Percentiles rank a stretch among this genome's conserved stretches.
Conservation (phyloP, 2,113 vertebrate species). For the Ranitomeya variabilis region DNA sequence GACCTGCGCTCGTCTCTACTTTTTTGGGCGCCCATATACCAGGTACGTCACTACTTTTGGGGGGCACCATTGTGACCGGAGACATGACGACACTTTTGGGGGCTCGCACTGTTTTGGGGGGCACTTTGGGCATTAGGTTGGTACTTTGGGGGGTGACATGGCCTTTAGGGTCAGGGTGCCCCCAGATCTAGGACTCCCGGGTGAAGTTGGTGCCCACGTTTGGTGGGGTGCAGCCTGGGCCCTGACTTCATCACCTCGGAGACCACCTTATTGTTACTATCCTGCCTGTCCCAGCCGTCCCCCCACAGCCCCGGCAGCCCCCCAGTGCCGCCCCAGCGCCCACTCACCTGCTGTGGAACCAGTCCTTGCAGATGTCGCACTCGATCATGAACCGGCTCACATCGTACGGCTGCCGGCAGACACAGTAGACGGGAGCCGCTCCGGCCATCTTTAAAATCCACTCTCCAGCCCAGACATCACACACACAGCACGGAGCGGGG, state of each 20-base stretch:
- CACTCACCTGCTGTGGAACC: conserved; percentile 95
- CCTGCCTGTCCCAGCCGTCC: neutral
- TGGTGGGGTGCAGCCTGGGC: neutral
- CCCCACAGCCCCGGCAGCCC: too few relatives aligned
- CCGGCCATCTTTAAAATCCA: conserved; percentile 81
- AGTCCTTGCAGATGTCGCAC: conserved; percentile 97
- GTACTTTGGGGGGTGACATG: neutral
- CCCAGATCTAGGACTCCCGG: too few relatives aligned
- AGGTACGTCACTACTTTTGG: neutral
- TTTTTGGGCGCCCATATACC: neutral
- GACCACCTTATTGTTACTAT: conserved; percentile 58
- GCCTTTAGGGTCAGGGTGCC: too few relatives aligned
- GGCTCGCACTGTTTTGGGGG: too few relatives aligned
- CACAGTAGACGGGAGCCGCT: conserved; percentile 89
- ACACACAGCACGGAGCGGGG: conserved; percentile 6
- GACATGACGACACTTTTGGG: neutral
- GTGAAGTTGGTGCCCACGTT: neutral
- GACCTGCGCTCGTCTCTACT: too few relatives aligned
- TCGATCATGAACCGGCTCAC: conserved; percentile 98
- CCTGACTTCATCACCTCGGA: conserved; percentile 48
- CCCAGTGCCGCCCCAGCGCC: neutral
- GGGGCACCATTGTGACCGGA: too few relatives aligned
- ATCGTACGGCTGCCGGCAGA: conserved; percentile 96
- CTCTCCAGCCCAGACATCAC: conserved; percentile 60
- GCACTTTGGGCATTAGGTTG: neutral